phyloP scores from a whole-genome alignment of 2,888 invertebrate species.

The Platycheirus albimanus region DNA sequence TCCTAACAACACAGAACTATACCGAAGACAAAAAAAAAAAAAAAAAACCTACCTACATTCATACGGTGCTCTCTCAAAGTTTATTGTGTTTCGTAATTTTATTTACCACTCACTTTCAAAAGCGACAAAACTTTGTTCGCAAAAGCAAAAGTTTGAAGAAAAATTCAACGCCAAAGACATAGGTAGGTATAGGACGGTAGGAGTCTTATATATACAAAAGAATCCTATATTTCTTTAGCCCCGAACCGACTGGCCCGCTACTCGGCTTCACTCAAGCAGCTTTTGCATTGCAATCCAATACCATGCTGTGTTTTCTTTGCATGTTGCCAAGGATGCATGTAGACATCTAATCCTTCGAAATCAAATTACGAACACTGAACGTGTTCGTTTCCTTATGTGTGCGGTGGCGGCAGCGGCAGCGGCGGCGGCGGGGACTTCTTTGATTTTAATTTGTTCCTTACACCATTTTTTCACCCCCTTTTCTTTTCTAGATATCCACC shows the following conservation, averaged over 20 bases:
- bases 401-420: too few relatives aligned
- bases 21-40: background rate
- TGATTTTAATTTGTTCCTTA: conserved; percentile 68
- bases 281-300: conserved; percentile 47
- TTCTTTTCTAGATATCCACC: background rate
- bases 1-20: conserved; percentile 21
- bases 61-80: conserved; percentile 54
- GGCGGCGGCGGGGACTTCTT: too few relatives aligned
- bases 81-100: conserved; percentile 71
- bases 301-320: conserved; percentile 63
- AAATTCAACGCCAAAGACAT: conserved; percentile 46
- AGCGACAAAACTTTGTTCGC: conserved; percentile 70
- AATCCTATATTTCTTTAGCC: conserved; percentile 25
- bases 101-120: conserved; percentile 71
- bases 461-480: conserved; percentile 16
- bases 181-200: too few relatives aligned
- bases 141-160: conserved; percentile 64
- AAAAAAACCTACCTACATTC: conserved; percentile 24
- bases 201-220: conserved; percentile 56
- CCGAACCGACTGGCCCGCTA: background rate
- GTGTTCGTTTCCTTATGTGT: conserved; percentile 67
- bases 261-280: background rate
- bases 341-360: conserved; percentile 74
- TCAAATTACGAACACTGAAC: conserved; percentile 72
- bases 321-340: conserved; percentile 73